Evolutionary conservation across 2,113 vertebrate species (phyloP).

Genomic region (Pseudois nayaur): DNA sequence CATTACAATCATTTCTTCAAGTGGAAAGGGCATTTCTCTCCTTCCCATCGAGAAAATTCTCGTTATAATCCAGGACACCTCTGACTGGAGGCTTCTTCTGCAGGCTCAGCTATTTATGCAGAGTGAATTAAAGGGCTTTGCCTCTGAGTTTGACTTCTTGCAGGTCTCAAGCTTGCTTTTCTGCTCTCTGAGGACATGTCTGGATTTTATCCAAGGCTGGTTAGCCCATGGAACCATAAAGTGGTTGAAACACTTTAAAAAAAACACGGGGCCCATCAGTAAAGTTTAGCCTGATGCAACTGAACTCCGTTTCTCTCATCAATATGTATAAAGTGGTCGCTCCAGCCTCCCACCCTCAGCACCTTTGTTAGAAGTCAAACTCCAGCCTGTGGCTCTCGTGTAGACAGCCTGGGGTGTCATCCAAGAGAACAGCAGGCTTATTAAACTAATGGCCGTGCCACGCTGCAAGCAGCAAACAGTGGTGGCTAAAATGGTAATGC

Average conservation of each 20-base stretch:
- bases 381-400: neutral
- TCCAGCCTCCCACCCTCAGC: neutral
- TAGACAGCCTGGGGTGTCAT: neutral
- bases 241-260: neutral
- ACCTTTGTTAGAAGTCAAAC: neutral
- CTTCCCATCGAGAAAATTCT: conserved; percentile 8
- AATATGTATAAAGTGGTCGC: conserved; percentile 25
- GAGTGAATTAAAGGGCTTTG: neutral
- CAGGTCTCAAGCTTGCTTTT: neutral
- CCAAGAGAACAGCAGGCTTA: conserved; percentile 32
- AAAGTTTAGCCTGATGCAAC: neutral
- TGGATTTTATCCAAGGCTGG: neutral
- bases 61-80: conserved; percentile 17
- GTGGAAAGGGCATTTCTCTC: conserved; percentile 43
- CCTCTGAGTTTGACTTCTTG: neutral
- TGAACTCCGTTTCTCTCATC: conserved; percentile 32
- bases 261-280: neutral
- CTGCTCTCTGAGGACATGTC: neutral
- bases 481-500: conserved; percentile 51
- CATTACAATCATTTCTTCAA: conserved; percentile 57
- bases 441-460: conserved; percentile 7
- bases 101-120: neutral
- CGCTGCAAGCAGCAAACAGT: conserved; percentile 55
- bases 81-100: neutral
- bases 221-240: neutral